phyloP scores from a whole-genome alignment of 1,140 invertebrate genomes.

The Rhagoletis zephyria region DNA sequence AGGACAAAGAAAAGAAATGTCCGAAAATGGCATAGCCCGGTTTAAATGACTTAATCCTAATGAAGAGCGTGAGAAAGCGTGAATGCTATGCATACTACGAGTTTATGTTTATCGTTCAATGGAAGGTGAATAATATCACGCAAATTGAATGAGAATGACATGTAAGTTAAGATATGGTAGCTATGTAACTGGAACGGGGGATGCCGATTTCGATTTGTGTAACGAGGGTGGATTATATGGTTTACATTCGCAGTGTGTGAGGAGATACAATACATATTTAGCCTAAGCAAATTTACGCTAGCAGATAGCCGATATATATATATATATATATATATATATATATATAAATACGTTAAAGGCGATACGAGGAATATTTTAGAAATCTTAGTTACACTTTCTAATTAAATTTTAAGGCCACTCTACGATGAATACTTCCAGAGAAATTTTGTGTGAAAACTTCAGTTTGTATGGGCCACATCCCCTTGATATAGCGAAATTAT shows the following conservation, averaged over 20 bases:
- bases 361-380: no score
- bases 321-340: no score
- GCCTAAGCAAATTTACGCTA: no score
- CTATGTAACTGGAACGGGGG: neutral
- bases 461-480: no score
- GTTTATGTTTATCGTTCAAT: slow-evolving; percentile 9
- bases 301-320: no score
- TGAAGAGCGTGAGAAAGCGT: slow-evolving; percentile 45
- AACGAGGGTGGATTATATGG: neutral
- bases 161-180: neutral
- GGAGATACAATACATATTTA: no score
- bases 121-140: slow-evolving; percentile 11
- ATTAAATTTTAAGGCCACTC: no score
- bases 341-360: no score
- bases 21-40: slow-evolving; percentile 22
- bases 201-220: neutral
- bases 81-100: neutral
- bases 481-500: no score
- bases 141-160: slow-evolving; percentile 17
- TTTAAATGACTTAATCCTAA: slow-evolving; percentile 39
- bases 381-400: no score
- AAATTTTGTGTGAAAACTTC: no score
- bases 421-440: no score
- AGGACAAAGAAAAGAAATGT: neutral
- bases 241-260: neutral